These are phyloP conservation scores for Agrotis ipsilon DNA, from an alignment of 2,888 invertebrate species.

Conservation along the genomic window DNA sequence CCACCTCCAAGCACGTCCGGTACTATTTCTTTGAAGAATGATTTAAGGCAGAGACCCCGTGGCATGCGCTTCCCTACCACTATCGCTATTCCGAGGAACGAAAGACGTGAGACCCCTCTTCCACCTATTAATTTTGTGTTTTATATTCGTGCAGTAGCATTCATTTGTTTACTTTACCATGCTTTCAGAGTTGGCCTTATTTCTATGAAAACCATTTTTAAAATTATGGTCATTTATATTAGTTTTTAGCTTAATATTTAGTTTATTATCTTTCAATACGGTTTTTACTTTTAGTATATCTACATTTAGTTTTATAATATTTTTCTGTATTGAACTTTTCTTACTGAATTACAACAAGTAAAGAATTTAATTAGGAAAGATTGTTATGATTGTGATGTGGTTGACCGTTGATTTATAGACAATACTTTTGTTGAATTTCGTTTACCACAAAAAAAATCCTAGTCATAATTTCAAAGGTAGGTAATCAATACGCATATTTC, in stretches of 20 bases:
- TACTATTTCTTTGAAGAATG: slow-evolving; percentile 87
- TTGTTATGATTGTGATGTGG: too few relatives aligned
- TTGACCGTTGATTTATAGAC: too few relatives aligned
- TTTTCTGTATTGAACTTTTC: not conserved
- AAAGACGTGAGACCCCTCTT: not conserved
- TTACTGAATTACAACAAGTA: not conserved
- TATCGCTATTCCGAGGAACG: slow-evolving; percentile 21
- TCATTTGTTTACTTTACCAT: slow-evolving; percentile 55
- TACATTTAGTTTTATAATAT: not conserved
- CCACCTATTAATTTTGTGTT: slow-evolving; percentile 23
- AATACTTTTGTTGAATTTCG: too few relatives aligned
- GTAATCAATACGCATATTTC: too few relatives aligned
- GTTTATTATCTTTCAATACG: slow-evolving; percentile 7
- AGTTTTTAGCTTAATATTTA: slow-evolving; percentile 44
- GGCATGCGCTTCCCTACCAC: slow-evolving; percentile 1
- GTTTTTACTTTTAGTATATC: slow-evolving; percentile 2
- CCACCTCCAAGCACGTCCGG: slow-evolving; percentile 81
- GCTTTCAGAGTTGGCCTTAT: slow-evolving; percentile 37
- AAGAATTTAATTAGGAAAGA: too few relatives aligned
- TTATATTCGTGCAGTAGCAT: slow-evolving; percentile 32
- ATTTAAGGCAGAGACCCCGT: slow-evolving; percentile 20
- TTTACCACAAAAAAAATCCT: too few relatives aligned
- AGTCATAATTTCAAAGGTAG: too few relatives aligned
- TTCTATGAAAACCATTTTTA: slow-evolving; percentile 45
- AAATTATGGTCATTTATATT: slow-evolving; percentile 47